phyloP scores from a whole-genome alignment of 2,113 vertebrate species.

The Cheirogaleus medius region DNA sequence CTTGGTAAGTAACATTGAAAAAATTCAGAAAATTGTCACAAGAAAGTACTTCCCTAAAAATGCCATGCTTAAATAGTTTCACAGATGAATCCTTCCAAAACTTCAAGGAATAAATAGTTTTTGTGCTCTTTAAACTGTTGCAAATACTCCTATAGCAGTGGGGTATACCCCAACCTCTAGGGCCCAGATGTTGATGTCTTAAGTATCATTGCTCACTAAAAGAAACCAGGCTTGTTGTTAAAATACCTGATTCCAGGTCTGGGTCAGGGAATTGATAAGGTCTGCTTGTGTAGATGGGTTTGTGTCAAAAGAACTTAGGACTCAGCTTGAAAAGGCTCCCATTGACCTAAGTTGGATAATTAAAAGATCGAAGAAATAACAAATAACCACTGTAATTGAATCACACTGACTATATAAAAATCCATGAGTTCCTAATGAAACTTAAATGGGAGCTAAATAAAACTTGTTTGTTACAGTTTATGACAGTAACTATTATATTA shows the following conservation, averaged over 20 bases:
- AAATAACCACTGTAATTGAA: background rate
- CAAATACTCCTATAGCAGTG: background rate
- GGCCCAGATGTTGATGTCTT: background rate
- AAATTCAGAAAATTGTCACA: constrained; percentile 21
- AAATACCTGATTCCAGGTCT: background rate
- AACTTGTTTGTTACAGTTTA: background rate
- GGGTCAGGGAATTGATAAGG: background rate
- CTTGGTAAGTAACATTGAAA: background rate
- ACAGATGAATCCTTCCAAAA: constrained; percentile 29
- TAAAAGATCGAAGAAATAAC: background rate
- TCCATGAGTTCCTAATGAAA: background rate
- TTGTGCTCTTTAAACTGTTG: constrained; percentile 5
- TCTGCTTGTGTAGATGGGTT: background rate
- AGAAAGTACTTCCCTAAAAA: background rate
- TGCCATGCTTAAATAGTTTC: background rate
- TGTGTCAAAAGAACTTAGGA: background rate
- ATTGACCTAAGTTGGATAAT: background rate
- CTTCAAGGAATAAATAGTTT: constrained; percentile 7
- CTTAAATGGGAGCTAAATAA: background rate
- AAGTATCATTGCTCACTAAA: background rate
- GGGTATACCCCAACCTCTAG: too few species aligned
- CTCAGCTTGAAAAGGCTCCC: background rate
- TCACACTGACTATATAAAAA: background rate
- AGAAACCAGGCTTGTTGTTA: background rate
- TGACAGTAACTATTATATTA: background rate